These are phyloP conservation scores for Vandiemenella viatica DNA, from an alignment of 2,888 invertebrate species.

Conservation along the genomic window DNA sequence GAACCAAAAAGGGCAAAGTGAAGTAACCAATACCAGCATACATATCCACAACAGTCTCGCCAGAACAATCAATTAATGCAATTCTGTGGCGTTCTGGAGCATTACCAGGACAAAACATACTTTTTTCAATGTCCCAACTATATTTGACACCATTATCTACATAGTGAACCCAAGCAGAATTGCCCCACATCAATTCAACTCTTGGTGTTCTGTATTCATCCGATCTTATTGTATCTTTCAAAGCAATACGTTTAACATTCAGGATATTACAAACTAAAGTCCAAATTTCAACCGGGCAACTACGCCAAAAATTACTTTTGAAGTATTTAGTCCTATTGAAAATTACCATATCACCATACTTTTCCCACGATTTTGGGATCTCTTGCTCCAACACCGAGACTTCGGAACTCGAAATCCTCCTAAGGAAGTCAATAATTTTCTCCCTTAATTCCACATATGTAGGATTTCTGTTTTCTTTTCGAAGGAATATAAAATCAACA, in stretches of 20 bases:
- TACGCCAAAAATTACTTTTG: conserved; percentile 25
- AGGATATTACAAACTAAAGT: conserved; percentile 19
- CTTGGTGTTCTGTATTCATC: conserved; percentile 34
- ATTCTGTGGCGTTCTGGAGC: conserved; percentile 38
- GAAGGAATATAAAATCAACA: no score
- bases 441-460: no score
- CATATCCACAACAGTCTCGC: conserved; percentile 36
- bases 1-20: conserved; percentile 36
- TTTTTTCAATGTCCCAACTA: conserved; percentile 34
- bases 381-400: conserved; percentile 21
- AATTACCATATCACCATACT: conserved; percentile 34
- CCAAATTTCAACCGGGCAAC: conserved; percentile 16
- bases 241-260: conserved; percentile 22
- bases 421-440: background rate
- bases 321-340: conserved; percentile 28
- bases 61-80: conserved; percentile 31
- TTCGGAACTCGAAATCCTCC: background rate
- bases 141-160: conserved; percentile 38
- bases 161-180: conserved; percentile 32
- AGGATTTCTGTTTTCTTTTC: no score
- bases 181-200: conserved; percentile 31
- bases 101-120: conserved; percentile 41
- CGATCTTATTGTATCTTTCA: conserved; percentile 24
- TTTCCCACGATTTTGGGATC: conserved; percentile 35
- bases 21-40: conserved; percentile 45